Conservation (phyloP, 2,888 invertebrate species). For the Polia nebulosa region DNA sequence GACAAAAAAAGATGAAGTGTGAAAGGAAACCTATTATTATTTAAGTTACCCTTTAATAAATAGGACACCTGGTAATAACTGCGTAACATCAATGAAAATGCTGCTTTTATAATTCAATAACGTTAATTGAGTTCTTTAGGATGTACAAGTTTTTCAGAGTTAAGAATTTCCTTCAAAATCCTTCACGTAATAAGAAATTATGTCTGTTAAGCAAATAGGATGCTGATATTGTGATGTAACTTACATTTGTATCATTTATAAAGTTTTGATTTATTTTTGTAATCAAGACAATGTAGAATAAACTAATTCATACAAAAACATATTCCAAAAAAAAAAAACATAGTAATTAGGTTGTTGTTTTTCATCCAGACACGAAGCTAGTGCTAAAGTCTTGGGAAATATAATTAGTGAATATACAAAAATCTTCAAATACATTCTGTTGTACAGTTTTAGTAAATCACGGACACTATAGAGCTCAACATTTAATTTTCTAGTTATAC, state of each 20-base stretch:
- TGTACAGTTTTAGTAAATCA: slow-evolving; percentile 18
- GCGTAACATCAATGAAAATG: background rate
- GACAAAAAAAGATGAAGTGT: background rate
- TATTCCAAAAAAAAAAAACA: too few relatives aligned
- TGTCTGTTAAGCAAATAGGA: background rate
- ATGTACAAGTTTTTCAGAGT: background rate
- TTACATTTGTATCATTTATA: background rate
- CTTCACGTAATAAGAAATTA: background rate
- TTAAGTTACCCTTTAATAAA: background rate
- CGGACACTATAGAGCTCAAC: slow-evolving; percentile 15
- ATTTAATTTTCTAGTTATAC: slow-evolving; percentile 24
- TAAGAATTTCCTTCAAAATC: background rate
- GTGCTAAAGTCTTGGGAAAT: background rate
- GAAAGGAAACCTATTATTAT: background rate
- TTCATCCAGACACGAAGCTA: background rate
- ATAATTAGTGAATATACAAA: background rate
- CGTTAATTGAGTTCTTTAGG: background rate
- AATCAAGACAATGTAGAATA: background rate
- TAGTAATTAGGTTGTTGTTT: background rate
- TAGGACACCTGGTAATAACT: background rate
- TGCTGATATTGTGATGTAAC: slow-evolving; percentile 7
- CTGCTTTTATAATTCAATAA: background rate
- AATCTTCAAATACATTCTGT: background rate
- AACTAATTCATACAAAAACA: too few relatives aligned
- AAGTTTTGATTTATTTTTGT: background rate